These are phyloP conservation scores for Rousettus madagascariensis DNA, from an alignment of 2,797 vertebrate species.

Conservation along the genomic window DNA sequence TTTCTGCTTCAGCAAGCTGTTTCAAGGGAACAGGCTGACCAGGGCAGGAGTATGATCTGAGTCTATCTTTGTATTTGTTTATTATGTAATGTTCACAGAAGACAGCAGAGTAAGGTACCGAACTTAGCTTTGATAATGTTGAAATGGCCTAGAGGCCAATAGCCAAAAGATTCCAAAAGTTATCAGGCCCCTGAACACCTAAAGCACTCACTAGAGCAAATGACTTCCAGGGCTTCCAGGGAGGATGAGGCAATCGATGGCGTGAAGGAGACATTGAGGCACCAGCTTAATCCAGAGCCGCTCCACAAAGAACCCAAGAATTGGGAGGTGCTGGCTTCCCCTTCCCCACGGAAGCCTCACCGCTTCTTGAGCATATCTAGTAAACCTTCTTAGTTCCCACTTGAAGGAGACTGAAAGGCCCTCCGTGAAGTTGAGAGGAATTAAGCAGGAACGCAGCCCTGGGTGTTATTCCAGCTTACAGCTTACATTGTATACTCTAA, in stretches of 20 bases:
- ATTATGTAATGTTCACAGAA: neutral
- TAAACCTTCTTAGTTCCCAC: neutral
- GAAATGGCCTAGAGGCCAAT: neutral
- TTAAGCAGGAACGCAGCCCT: neutral
- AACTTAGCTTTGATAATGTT: neutral
- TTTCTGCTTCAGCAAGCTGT: slow-evolving; percentile 42
- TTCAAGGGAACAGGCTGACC: neutral
- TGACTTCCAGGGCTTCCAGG: neutral
- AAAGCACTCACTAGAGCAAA: neutral
- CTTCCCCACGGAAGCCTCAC: neutral
- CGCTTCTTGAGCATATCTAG: neutral
- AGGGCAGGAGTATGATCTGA: neutral
- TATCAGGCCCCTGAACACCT: neutral
- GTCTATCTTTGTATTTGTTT: neutral
- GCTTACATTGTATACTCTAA: neutral
- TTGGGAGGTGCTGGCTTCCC: neutral
- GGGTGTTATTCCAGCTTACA: neutral
- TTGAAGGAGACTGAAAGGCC: neutral
- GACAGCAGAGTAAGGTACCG: neutral
- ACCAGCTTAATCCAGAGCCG: neutral
- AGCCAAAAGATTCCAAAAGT: neutral
- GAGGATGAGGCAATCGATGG: neutral
- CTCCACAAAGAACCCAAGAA: neutral
- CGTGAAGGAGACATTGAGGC: neutral
- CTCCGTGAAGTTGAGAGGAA: neutral